A percentile compares a stretch with the other conserved stretches of the same genome.
Evolutionary conservation across 2,113 vertebrate genomes (phyloP).

Genomic region (Athene cunicularia): DNA sequence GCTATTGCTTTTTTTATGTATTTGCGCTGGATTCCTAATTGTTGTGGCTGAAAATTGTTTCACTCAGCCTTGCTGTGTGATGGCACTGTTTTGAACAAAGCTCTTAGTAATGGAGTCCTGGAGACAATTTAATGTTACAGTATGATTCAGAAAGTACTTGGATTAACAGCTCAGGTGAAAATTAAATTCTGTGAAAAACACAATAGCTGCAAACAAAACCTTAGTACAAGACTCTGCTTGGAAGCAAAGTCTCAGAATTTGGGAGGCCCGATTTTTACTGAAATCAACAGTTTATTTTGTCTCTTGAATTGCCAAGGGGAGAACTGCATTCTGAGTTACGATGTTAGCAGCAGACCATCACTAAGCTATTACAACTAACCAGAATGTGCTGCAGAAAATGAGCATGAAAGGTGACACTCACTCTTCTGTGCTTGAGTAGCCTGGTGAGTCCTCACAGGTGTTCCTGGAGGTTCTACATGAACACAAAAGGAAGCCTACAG

Average conservation of each 20-base stretch:
- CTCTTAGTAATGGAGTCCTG: background rate
- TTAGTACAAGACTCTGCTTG: background rate
- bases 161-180: slow-evolving; percentile 5
- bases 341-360: background rate
- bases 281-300: background rate
- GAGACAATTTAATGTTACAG: background rate
- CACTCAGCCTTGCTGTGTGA: background rate
- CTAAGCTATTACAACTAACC: background rate
- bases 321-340: background rate
- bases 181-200: background rate
- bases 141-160: background rate
- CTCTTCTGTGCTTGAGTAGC: background rate
- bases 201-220: background rate
- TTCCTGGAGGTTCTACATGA: accelerated
- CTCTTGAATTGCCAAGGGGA: background rate
- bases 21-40: background rate
- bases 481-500: background rate
- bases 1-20: background rate
- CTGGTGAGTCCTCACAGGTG: background rate
- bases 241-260: background rate
- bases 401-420: background rate
- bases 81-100: background rate
- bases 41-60: background rate
- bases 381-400: background rate
- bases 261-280: background rate